Evolutionary conservation across 30 jellyfish, hydroid and myxozoan species (phyloP).

Genomic region (Rhopilema esculentum): DNA sequence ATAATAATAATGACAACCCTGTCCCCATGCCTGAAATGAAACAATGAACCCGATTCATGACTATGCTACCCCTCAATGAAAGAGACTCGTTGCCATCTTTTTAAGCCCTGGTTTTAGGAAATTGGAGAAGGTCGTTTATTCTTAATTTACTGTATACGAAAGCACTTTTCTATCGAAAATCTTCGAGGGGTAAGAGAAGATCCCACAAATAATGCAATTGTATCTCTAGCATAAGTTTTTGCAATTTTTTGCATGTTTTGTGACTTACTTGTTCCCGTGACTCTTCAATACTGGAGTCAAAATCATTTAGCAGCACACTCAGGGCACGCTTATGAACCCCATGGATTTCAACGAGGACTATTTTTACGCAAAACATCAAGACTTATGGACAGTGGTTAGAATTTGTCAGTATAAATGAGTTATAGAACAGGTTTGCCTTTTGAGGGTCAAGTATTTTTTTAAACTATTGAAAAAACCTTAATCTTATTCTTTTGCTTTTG

Average conservation of each 20-base stretch:
- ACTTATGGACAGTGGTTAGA: slow-evolving; percentile 5
- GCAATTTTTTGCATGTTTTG: slow-evolving; percentile 3
- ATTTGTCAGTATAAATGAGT: too few species aligned
- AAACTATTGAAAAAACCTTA: too few species aligned
- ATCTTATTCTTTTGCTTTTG: too few species aligned
- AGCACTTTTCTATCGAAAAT: neutral
- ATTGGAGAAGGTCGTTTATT: slow-evolving; percentile 6
- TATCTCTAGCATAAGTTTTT: slow-evolving; percentile 30
- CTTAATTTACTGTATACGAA: slow-evolving; percentile 1
- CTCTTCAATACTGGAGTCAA: slow-evolving; percentile 23
- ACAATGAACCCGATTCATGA: neutral
- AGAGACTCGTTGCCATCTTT: neutral
- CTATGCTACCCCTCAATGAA: slow-evolving; percentile 16
- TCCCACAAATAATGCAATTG: neutral
- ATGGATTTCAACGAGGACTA: neutral
- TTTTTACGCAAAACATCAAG: slow-evolving; percentile 29
- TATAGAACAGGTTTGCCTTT: too few species aligned
- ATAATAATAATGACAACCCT: too few species aligned
- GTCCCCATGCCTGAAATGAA: too few species aligned
- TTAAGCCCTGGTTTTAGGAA: too few species aligned
- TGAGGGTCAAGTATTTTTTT: too few species aligned
- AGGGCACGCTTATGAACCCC: slow-evolving; percentile 30
- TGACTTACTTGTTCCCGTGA: slow-evolving; percentile 9
- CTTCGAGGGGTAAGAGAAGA: neutral
- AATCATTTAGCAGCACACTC: slow-evolving; percentile 30